These are phyloP conservation scores for Noctilio leporinus DNA, from an alignment of 2,113 vertebrate genomes.

Conservation along the genomic window DNA sequence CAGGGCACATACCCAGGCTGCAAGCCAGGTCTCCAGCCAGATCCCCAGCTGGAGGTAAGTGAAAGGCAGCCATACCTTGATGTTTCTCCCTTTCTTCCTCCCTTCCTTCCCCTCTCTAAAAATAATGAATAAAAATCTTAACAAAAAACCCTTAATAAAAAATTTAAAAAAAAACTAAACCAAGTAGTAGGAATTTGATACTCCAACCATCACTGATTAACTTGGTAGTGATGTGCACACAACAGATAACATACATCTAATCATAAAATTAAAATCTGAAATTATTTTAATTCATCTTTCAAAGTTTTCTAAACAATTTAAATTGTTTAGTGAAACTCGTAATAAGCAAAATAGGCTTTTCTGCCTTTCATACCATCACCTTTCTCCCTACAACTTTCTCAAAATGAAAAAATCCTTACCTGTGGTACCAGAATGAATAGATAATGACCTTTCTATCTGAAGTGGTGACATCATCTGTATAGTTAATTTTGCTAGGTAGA, in stretches of 20 bases:
- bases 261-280: not conserved
- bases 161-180: too few relatives aligned
- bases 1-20: too few relatives aligned
- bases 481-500: conserved; percentile 97
- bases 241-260: not conserved
- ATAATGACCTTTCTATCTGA: conserved; percentile 92
- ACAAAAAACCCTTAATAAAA: too few relatives aligned
- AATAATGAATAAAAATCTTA: too few relatives aligned
- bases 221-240: not conserved
- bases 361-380: not conserved
- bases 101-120: too few relatives aligned
- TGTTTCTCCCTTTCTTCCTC: too few relatives aligned
- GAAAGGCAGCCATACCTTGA: too few relatives aligned
- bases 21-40: too few relatives aligned
- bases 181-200: not conserved
- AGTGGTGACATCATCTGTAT: conserved; percentile 99
- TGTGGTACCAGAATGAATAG: conserved; percentile 89
- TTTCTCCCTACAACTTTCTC: not conserved
- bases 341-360: not conserved
- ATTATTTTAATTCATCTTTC: conserved; percentile 13
- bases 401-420: conserved; percentile 78
- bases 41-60: too few relatives aligned
- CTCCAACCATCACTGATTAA: not conserved
- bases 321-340: not conserved
- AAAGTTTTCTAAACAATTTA: conserved; percentile 19